phyloP scores from a whole-genome alignment of 2,113 vertebrate genomes.

The Romanogobio albipinnatus region DNA sequence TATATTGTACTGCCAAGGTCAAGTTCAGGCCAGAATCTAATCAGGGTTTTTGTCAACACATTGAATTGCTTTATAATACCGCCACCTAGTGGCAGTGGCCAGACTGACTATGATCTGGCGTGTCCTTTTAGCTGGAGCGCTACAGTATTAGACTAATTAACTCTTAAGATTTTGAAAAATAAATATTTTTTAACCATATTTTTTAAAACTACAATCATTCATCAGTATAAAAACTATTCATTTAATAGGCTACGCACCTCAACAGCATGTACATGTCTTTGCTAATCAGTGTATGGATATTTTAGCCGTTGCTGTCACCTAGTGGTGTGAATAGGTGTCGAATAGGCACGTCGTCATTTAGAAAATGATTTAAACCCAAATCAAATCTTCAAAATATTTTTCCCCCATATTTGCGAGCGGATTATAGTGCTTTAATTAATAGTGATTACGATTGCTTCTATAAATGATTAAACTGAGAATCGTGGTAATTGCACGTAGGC shows the following conservation, averaged over 20 bases:
- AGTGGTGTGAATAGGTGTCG: neutral
- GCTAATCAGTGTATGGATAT: too few relatives aligned
- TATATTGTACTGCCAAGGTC: conserved; percentile 64
- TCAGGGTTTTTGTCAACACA: conserved; percentile 45
- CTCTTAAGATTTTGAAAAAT: too few relatives aligned
- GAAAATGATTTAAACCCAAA: neutral
- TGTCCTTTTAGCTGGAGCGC: neutral
- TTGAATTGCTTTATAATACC: conserved; percentile 56
- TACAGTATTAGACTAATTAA: neutral
- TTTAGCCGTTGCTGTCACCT: neutral
- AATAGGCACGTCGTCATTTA: neutral
- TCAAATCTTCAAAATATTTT: neutral
- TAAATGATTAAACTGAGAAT: neutral
- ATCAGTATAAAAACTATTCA: too few relatives aligned
- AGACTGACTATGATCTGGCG: neutral
- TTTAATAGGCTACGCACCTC: too few relatives aligned
- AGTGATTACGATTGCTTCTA: neutral
- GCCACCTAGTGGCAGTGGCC: conserved; percentile 66
- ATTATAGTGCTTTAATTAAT: too few relatives aligned
- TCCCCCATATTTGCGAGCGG: neutral
- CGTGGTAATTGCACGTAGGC: neutral
- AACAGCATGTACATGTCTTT: too few relatives aligned
- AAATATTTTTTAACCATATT: too few relatives aligned
- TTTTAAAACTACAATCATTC: too few relatives aligned
- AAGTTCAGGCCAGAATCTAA: conserved; percentile 74